These are phyloP conservation scores for Perca flavescens DNA, from an alignment of 2,113 vertebrate species.

Conservation along the genomic window DNA sequence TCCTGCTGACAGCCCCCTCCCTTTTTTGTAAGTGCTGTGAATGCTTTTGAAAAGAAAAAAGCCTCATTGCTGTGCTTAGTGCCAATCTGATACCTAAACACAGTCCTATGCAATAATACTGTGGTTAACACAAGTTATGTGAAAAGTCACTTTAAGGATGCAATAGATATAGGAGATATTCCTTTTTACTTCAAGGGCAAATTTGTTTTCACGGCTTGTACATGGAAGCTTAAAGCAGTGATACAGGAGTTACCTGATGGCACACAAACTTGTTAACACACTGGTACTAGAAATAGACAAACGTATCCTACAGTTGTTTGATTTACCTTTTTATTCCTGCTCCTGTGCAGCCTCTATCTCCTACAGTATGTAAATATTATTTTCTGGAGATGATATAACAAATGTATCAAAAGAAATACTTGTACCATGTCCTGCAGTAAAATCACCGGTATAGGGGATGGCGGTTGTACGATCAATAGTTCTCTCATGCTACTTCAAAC, in stretches of 20 bases:
- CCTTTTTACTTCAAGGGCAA: constrained; percentile 8
- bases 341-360: not conserved
- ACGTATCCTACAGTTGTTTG: not conserved
- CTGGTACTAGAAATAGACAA: not conserved
- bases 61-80: constrained; percentile 4
- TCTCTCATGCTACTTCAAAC: constrained; percentile 65
- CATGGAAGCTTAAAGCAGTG: not conserved
- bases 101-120: constrained; percentile 8
- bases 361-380: not conserved
- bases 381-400: constrained; percentile 18
- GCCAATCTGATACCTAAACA: constrained; percentile 26
- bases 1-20: constrained; percentile 53
- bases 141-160: constrained; percentile 2
- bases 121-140: constrained; percentile 10
- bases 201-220: constrained; percentile 18
- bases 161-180: constrained; percentile 8
- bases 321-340: not conserved
- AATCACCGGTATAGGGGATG: constrained; percentile 46
- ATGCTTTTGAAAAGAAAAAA: constrained; percentile 28
- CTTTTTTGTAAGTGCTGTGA: constrained; percentile 44
- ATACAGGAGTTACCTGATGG: not conserved
- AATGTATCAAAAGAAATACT: constrained; percentile 47
- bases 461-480: constrained; percentile 62
- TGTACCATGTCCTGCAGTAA: constrained; percentile 40
- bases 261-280: not conserved